phyloP scores from a whole-genome alignment of 35 echinoderm and acorn worm species.

The Heliocidaris erythrogramma region DNA sequence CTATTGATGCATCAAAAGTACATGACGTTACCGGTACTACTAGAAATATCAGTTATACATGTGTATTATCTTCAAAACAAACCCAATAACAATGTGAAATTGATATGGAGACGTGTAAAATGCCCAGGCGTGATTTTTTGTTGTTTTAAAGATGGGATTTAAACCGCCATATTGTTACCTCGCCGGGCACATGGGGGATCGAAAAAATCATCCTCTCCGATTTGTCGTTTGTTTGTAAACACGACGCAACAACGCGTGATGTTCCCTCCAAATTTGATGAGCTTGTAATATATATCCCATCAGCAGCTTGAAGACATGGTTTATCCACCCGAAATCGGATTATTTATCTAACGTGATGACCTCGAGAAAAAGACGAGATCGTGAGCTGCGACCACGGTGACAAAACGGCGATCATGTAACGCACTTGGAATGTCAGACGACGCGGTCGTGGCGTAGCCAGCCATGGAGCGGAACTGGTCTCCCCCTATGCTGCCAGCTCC shows the following conservation, averaged over 20 bases:
- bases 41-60: too few relatives aligned
- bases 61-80: neutral
- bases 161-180: neutral
- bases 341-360: constrained; percentile 42
- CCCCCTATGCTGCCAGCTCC: neutral
- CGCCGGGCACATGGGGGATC: neutral
- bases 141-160: neutral
- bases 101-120: neutral
- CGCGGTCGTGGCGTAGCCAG: neutral
- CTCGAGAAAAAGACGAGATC: neutral
- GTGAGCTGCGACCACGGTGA: neutral
- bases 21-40: too few relatives aligned
- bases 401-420: constrained; percentile 34
- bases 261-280: neutral
- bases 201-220: neutral
- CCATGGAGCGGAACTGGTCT: neutral
- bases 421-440: constrained; percentile 21
- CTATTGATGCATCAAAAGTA: too few relatives aligned
- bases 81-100: neutral
- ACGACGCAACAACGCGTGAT: constrained; percentile 27
- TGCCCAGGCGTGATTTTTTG: neutral
- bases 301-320: neutral
- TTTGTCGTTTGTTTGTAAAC: constrained; percentile 43
- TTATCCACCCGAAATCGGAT: neutral
- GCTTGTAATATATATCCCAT: neutral